Evolutionary conservation across 2,888 invertebrate genomes (phyloP), one percentile per base, ranked within the genome.

Genomic region (Coleophora flavipennella): DNA sequence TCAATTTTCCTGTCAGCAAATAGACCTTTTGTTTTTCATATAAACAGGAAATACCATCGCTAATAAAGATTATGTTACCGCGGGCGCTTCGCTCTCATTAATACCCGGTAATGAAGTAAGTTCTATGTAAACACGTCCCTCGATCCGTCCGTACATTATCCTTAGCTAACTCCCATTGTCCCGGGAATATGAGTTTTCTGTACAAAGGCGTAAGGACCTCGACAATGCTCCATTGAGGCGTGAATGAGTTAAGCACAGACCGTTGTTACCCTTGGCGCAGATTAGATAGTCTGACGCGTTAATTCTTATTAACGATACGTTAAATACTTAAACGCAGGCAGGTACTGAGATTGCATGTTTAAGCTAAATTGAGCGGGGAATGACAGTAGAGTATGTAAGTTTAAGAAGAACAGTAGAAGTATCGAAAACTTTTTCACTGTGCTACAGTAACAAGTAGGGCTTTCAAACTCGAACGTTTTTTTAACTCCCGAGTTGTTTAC

Each of bases 21-120:
- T 20, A 20, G 20, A 20, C 20, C 20, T 6, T 6, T 20, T 6
- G 3, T 20, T 20, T 20, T 20, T 20, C 20, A 20, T 20, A 6
- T 6, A 59, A 57, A 55, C 46, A 46, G 50, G 64, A 59, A 31
- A 55, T 53, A 52, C 53, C 46, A 50, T 55, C 49, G 52, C 52
- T 62, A 68, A 71, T 71, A 67, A 68, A 67, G 63, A 59, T 60
- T 50, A 54, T 48, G 54, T 59, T 62, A 60, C 68, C 65, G 51
- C 50, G 47, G 62, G 67, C 69, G 57, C 61, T 70, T 67, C 53
- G 60, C 57, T 63, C 71, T 74, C 73, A 75, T 78, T 78, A 78
- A 75, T 76, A 67, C 66, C 55, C 67, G 56, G 68, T 77, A 78
- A 79, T 80, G 73, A 78, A 78, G 66, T 75, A 78, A 79, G 75